Evolutionary conservation across 2,888 invertebrate genomes (phyloP), one percentile per base, ranked within the genome.

Genomic region (Eupeodes latifasciatus): DNA sequence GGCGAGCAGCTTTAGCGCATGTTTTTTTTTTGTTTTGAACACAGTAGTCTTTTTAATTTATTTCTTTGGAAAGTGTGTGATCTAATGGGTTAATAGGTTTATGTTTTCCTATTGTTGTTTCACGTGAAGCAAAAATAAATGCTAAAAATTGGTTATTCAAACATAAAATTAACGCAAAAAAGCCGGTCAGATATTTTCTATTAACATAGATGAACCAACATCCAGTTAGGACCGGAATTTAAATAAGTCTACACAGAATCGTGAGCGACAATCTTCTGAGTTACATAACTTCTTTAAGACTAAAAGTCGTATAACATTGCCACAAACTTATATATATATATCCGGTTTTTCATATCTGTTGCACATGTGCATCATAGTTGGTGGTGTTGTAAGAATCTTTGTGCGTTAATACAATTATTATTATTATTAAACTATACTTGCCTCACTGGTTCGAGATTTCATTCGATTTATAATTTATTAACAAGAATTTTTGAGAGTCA

Each of bases 51-150:
- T 27, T n/a, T 47, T 11, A 47, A 47, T 47, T 47, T 11, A 34
- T 59, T 10, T 77, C 74, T 84, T 61, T 71, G 67, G 88, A 88
- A 88, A 88, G 88, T 88, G 53, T 80, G 57, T 81, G 81, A 81
- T 69, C 81, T 51, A 81, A 80, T 74, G 72, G 53, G 40, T 71
- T 53, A 9, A 55, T 62, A 27, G 2, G 27, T 27, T 0, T 53
- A 62, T 59, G 12, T 27, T 51, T 80, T 49, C 61, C 66, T 78
- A 69, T 82, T 83, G 53, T 72, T 76, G 57, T 34, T 59, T 27
- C 53, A 80, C 83, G 84, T 80, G 66, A 77, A 77, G 77, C 27
- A 59, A 69, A 81, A 88, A 71, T 57, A 61, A 36, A 67, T 69
- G 11, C 11, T 2, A 59, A 40, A 27, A 55, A 74, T 80, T 49